Percentiles rank a stretch among this genome's conserved stretches.
Conservation (phyloP, 2,888 invertebrate genomes). For the Aporophyla lueneburgensis region DNA sequence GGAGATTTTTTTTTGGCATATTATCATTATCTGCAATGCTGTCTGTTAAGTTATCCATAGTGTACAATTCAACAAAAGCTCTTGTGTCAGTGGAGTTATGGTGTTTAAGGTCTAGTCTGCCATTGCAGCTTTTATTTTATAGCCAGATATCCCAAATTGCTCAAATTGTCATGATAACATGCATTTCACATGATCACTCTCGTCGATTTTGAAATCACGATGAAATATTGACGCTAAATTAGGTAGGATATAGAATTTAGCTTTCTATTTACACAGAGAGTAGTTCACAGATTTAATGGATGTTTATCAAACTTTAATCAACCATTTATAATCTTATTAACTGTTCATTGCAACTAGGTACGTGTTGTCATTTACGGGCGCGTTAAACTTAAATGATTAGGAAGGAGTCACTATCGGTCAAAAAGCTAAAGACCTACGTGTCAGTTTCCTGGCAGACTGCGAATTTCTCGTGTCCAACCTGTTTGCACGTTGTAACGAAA, state of each 20-base stretch:
- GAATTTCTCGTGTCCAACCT: conserved; percentile 85
- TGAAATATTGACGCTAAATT: background rate
- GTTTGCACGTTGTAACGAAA: conserved; percentile 75
- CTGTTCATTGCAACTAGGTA: background rate
- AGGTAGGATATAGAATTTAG: background rate
- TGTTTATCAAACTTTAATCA: conserved; percentile 1
- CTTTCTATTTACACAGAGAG: conserved; percentile 36
- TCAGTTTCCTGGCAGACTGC: conserved; percentile 80
- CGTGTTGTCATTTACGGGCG: conserved; percentile 21
- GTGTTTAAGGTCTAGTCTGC: background rate
- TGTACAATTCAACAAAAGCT: background rate
- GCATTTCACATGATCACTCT: background rate
- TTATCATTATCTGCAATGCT: conserved; percentile 7
- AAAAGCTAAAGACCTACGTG: conserved; percentile 75
- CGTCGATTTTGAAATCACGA: background rate
- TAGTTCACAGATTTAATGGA: background rate
- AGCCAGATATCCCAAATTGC: background rate
- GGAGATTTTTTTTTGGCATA: background rate
- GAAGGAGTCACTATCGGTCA: conserved; percentile 76
- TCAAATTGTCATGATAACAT: background rate
- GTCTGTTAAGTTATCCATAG: background rate
- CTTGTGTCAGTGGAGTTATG: background rate
- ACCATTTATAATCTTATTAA: conserved; percentile 5
- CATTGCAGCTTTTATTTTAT: background rate
- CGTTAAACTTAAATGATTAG: conserved; percentile 63